A percentile compares a stretch with the other conserved stretches of the same genome.
These are phyloP conservation scores for Tetragnatha montana DNA, from an alignment of 2,888 invertebrate genomes.

Conservation along the genomic window DNA sequence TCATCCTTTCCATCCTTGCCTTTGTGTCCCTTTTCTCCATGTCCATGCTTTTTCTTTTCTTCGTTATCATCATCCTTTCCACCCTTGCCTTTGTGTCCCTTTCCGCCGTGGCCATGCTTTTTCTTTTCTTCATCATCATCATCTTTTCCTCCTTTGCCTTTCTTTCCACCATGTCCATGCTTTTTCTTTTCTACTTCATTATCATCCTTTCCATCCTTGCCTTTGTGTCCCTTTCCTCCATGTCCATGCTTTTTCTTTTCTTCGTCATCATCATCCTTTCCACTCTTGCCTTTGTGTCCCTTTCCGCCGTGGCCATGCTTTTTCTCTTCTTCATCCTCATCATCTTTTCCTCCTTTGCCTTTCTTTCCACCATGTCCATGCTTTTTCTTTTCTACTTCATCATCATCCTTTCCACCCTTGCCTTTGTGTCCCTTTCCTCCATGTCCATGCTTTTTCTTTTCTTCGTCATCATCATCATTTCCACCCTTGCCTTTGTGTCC, in stretches of 20 bases:
- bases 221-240: background rate
- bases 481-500: conserved; percentile 13
- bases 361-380: background rate
- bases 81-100: background rate
- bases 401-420: background rate
- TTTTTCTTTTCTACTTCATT: background rate
- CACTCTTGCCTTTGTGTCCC: background rate
- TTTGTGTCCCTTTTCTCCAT: background rate
- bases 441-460: background rate
- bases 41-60: background rate
- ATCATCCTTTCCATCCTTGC: background rate
- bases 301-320: background rate
- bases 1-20: background rate
- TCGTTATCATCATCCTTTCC: background rate
- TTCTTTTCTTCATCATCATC: background rate
- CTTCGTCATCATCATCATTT: background rate
- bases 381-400: background rate
- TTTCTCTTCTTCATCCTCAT: background rate
- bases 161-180: background rate
- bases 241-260: background rate
- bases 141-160: background rate
- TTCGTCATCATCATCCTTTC: background rate
- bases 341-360: background rate
- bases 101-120: background rate
- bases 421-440: background rate